These are phyloP conservation scores for Drosophila engyochracea DNA, from an alignment of 2,888 invertebrate genomes.

Conservation along the genomic window DNA sequence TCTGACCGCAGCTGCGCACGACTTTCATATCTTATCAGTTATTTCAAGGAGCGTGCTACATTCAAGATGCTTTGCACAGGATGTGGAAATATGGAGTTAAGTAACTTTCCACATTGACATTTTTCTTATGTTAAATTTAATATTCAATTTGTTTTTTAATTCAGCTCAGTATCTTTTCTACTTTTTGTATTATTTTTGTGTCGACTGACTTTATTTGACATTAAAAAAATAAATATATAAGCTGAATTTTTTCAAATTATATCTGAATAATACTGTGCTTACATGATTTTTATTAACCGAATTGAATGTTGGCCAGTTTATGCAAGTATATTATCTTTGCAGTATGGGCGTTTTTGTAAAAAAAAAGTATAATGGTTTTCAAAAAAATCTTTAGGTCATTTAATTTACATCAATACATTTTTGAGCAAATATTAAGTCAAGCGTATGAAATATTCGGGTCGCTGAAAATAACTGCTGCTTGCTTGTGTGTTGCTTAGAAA, in stretches of 20 bases:
- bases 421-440: not conserved
- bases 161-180: not conserved
- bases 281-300: no score
- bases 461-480: not conserved
- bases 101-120: not conserved
- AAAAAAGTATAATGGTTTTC: not conserved
- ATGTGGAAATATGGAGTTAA: slow-evolving; percentile 74
- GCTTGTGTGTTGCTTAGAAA: not conserved
- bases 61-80: slow-evolving; percentile 76
- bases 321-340: not conserved
- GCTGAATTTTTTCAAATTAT: slow-evolving; percentile 5
- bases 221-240: not conserved
- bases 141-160: not conserved
- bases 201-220: not conserved
- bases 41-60: not conserved
- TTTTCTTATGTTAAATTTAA: not conserved
- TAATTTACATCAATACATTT: not conserved
- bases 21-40: slow-evolving; percentile 51
- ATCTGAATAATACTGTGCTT: slow-evolving; percentile 29
- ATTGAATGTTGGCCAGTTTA: not conserved
- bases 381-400: not conserved
- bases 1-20: slow-evolving; percentile 59
- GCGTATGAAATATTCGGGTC: not conserved
- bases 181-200: not conserved
- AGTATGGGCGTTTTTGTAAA: not conserved